These are phyloP conservation scores for Drosophila infuscata DNA, from an alignment of 2,888 invertebrate species.

Conservation along the genomic window DNA sequence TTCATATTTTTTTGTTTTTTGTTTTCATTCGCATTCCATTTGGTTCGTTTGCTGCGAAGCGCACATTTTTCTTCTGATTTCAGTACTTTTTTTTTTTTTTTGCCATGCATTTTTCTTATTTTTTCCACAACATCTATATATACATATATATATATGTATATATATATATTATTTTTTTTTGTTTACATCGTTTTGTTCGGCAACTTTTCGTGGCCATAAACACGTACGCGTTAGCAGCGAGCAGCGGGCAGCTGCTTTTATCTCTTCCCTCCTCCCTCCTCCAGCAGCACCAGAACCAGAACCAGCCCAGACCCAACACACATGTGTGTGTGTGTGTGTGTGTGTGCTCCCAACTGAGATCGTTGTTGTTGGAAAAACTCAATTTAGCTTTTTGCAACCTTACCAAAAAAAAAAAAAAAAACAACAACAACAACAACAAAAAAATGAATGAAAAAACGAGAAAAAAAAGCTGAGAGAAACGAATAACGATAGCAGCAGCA, in stretches of 20 bases:
- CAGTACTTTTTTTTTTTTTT: slow-evolving; percentile 27
- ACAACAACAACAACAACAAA: neutral
- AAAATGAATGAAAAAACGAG: slow-evolving; percentile 4
- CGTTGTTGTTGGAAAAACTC: slow-evolving; percentile 76
- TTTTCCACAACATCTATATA: slow-evolving; percentile 27
- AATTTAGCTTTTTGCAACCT: slow-evolving; percentile 78
- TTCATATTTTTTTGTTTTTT: slow-evolving; percentile 7
- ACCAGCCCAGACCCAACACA: neutral
- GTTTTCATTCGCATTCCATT: slow-evolving; percentile 42
- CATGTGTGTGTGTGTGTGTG: neutral
- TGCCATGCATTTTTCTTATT: slow-evolving; percentile 16
- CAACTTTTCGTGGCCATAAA: slow-evolving; percentile 78
- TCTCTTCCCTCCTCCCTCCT: slow-evolving; percentile 53
- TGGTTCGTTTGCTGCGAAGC: slow-evolving; percentile 38
- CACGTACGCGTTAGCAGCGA: slow-evolving; percentile 73
- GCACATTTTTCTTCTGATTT: slow-evolving; percentile 59
- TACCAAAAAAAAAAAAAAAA: slow-evolving; percentile 49
- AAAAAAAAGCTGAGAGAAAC: slow-evolving; percentile 13
- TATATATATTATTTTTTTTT: slow-evolving; percentile 8
- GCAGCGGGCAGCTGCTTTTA: slow-evolving; percentile 62
- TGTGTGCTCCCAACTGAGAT: slow-evolving; percentile 49
- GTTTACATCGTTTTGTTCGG: slow-evolving; percentile 63
- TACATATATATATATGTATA: neutral
- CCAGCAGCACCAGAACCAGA: neutral
- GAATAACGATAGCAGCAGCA: slow-evolving; percentile 18